These are phyloP conservation scores for Cherax quadricarinatus DNA, from an alignment of 1,140 invertebrate genomes.

Conservation along the genomic window DNA sequence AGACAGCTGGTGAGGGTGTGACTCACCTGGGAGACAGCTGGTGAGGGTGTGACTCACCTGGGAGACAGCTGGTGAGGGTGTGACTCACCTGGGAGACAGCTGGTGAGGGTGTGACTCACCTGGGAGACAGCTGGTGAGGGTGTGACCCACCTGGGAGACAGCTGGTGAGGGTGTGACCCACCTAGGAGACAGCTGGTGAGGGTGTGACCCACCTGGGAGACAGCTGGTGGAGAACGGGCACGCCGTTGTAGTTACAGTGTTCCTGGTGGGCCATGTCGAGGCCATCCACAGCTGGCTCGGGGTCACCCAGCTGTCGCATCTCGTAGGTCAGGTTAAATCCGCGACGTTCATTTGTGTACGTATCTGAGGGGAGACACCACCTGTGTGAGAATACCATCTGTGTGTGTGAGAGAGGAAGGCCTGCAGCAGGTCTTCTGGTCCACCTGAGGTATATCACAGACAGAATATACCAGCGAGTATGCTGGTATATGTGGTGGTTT, in stretches of 20 bases:
- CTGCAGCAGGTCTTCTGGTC: no score
- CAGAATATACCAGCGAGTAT: no score
- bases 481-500: no score
- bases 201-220: slow-evolving; percentile 14
- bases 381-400: not conserved
- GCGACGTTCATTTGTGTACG: not conserved
- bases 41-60: slow-evolving; percentile 14
- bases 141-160: no score
- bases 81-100: no score
- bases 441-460: no score
- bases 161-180: not conserved
- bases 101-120: not conserved
- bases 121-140: not conserved
- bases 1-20: not conserved
- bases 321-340: slow-evolving; percentile 33
- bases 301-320: not conserved
- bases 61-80: not conserved
- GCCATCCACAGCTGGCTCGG: slow-evolving; percentile 11
- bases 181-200: not conserved
- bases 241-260: slow-evolving; percentile 29
- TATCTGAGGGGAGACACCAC: not conserved
- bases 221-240: slow-evolving; percentile 5
- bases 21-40: not conserved
- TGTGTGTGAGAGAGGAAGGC: not conserved
- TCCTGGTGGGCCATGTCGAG: slow-evolving; percentile 15